Evolutionary conservation across 2,888 invertebrate genomes (phyloP), one percentile per base, ranked within the genome.

Genomic region (Stenoptilia bipunctidactyla): DNA sequence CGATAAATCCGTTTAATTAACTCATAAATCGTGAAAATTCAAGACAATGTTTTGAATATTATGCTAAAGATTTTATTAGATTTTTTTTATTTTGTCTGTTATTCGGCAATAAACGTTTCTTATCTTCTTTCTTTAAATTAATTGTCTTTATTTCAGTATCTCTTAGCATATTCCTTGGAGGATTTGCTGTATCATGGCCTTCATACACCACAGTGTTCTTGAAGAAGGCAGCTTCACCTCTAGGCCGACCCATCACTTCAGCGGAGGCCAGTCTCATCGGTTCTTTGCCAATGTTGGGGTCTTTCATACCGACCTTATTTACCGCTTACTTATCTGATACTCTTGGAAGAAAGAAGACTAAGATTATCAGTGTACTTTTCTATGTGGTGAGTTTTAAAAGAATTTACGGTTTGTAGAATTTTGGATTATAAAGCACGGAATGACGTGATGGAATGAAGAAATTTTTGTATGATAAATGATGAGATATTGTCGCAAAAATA

Each of bases 341-440:
- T 2, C 45, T 65, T 20, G 65, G 65, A 1, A 48, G 61, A 27
- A 65, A 65, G 40, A 50, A 46, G n/a, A 39, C 57, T 0, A 50
- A 45, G 12, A 45, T 59, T 8, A 15, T 60, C 1, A 42, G 45
- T 30, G 57, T 49, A 2, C 45, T 66, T 1, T 40, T 48, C 13
- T 44, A 42, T 37, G 40, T 46, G 12, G 65, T 65, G 43, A 59
- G 55, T 53, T 13, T n/a, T n/a, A n/a, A n/a, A n/a, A n/a, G n/a
- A n/a, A n/a, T n/a, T n/a, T n/a, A n/a, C n/a, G n/a, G n/a, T n/a
- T n/a, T n/a, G n/a, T n/a, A n/a, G n/a, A n/a, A n/a, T n/a, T n/a
- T n/a, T n/a, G n/a, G n/a, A n/a, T n/a, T n/a, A n/a, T n/a, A n/a
- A n/a, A n/a, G n/a, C n/a, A n/a, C n/a, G n/a, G n/a, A n/a, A n/a